Base-by-base conservation (phyloP, 2,113 vertebrate genomes). In the Rhynchopsitta pachyrhyncha region DNA sequence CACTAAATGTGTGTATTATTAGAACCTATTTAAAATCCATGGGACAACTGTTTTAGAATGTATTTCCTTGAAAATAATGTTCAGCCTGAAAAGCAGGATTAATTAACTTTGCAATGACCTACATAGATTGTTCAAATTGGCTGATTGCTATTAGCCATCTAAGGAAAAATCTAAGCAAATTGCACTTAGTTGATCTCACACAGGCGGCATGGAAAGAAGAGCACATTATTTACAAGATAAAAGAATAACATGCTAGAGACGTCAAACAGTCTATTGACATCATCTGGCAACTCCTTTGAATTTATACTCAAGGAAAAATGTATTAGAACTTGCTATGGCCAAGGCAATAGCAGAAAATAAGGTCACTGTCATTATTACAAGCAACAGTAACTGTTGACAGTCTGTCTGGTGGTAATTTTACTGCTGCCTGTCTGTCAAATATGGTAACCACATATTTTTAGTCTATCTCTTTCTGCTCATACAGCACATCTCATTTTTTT, bases 21-120 rank as follows among this genome's bases (percentile, higher is more conserved):
- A 74, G 33, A 90, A 87, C 13, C 11, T 73, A 88, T 87, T 91
- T 91, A 70, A 78, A 92, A 88, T 93, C 67, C 68, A 69, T 50
- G 31, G 46, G 39, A 91, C 71, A 74, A 73, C 52, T 88, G 68
- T 35, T 91, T 86, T 73, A 92, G 66, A 91, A 67, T 5, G 14
- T 62, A 64, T 70, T 91, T 92, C 84, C 74, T 91, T 86, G 75
- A 93, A 92, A 94, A 88, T 82, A 47, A 86, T 94, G 88, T 93
- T 84, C 71, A 90, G 41, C 52, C 82, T 93, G 69, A 92, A 42
- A 94, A 55, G 67, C 37, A 66, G 86, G 66, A 91, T 76, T 74
- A 69, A 88, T 86, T 92, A 92, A 82, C 84, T 96, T 79, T 64
- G 52, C 83, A 90, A 64, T 87, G 69, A 94, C 80, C 76, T 91